Evolutionary conservation across 1,140 invertebrate species (phyloP).

Genomic region (Aricia agestis): DNA sequence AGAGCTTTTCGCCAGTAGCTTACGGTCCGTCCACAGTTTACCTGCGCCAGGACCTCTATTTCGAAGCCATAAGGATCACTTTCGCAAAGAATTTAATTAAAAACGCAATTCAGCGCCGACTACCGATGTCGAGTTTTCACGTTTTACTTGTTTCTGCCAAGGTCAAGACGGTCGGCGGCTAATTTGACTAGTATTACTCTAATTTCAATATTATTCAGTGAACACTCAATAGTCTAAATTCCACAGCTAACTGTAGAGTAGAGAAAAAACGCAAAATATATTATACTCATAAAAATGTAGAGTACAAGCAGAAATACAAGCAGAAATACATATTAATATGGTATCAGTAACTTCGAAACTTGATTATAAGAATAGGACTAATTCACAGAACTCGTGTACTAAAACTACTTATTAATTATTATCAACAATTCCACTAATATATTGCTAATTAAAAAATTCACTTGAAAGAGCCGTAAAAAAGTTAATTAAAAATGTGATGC

Average conservation of each 20-base stretch:
- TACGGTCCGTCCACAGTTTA: constrained; percentile 15
- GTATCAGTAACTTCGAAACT: too few species aligned
- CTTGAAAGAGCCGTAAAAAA: too few species aligned
- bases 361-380: too few species aligned
- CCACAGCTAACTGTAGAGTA: background rate
- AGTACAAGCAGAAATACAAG: too few species aligned
- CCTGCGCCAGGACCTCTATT: constrained; percentile 6
- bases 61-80: constrained; percentile 30
- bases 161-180: constrained; percentile 3
- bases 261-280: too few species aligned
- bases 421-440: too few species aligned
- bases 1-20: constrained; percentile 42
- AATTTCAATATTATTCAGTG: background rate
- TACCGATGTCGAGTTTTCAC: background rate
- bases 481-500: too few species aligned
- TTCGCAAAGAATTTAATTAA: background rate
- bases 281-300: too few species aligned
- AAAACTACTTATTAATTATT: too few species aligned
- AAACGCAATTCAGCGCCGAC: background rate
- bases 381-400: too few species aligned
- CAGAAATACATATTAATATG: too few species aligned
- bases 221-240: background rate
- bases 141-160: background rate
- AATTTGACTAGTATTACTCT: background rate
- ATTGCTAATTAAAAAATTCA: too few species aligned